A percentile compares a stretch with the other conserved stretches of the same genome.
Evolutionary conservation across 2,888 invertebrate genomes (phyloP).

Genomic region (Caenorhabditis doughertyi): DNA sequence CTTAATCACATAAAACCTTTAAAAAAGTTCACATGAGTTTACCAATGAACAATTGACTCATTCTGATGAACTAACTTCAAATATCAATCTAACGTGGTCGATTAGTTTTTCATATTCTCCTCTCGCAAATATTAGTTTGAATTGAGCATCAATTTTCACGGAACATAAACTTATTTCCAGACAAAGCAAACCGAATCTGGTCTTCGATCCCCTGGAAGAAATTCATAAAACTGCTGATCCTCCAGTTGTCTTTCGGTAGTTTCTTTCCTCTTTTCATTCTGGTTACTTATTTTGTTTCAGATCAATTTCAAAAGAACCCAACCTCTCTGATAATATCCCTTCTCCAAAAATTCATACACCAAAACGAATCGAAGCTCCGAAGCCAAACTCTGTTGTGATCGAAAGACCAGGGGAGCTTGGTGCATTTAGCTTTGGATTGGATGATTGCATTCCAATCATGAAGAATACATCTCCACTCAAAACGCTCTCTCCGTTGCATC

Average conservation of each 20-base stretch:
- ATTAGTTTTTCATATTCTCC: too few species aligned
- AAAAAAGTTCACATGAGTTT: too few species aligned
- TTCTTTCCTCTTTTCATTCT: neutral
- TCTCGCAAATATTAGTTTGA: too few species aligned
- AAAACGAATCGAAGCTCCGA: slow-evolving; percentile 43
- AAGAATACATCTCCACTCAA: slow-evolving; percentile 36
- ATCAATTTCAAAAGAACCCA: slow-evolving; percentile 33
- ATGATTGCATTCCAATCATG: slow-evolving; percentile 49
- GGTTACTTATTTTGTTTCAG: too few species aligned
- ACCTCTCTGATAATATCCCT: neutral
- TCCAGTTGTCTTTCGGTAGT: slow-evolving; percentile 32
- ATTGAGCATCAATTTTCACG: neutral
- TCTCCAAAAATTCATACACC: slow-evolving; percentile 53
- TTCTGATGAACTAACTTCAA: too few species aligned
- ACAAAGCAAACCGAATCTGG: slow-evolving; percentile 26
- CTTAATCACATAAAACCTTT: too few species aligned
- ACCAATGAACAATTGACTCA: too few species aligned
- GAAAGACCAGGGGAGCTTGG: slow-evolving; percentile 48
- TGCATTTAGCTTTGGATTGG: slow-evolving; percentile 40
- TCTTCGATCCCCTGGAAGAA: slow-evolving; percentile 9
- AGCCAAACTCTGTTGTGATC: slow-evolving; percentile 55
- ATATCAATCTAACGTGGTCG: too few species aligned
- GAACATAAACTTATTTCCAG: slow-evolving; percentile 5
- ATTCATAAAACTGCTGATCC: neutral
- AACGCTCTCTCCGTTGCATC: slow-evolving; percentile 40